Conservation (phyloP, 1,140 invertebrate species). For the Drosophila pachea region DNA sequence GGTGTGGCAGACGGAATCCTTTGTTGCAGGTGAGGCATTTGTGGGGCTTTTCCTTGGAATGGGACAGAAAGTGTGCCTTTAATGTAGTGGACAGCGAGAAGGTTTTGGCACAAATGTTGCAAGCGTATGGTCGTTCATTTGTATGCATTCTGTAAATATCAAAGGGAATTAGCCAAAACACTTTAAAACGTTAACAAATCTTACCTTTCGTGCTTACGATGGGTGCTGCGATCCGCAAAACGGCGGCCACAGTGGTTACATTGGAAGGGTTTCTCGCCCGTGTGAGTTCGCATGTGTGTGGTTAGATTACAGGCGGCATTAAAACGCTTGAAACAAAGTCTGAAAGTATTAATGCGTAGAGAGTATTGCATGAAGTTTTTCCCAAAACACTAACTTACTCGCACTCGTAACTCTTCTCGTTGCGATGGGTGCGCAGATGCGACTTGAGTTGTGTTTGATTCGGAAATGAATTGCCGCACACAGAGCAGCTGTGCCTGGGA, state of each 20-base stretch:
- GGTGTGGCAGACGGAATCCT: slow-evolving; percentile 66
- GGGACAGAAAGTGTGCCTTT: slow-evolving; percentile 54
- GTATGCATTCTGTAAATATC: slow-evolving; percentile 80
- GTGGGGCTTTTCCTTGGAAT: slow-evolving; percentile 60
- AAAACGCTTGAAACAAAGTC: slow-evolving; percentile 62
- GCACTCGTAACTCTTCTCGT: slow-evolving; percentile 58
- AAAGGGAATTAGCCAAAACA: background rate
- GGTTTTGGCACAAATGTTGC: slow-evolving; percentile 80
- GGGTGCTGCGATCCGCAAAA: slow-evolving; percentile 67
- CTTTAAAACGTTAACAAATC: background rate
- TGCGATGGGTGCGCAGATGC: slow-evolving; percentile 47
- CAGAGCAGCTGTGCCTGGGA: slow-evolving; percentile 33
- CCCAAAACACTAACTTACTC: slow-evolving; percentile 45
- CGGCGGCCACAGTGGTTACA: slow-evolving; percentile 60
- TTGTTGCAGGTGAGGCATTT: slow-evolving; percentile 64
- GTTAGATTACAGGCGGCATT: slow-evolving; percentile 62
- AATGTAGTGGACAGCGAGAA: slow-evolving; percentile 80
- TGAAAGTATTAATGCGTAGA: slow-evolving; percentile 16
- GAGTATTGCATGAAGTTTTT: background rate
- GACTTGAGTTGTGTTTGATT: slow-evolving; percentile 35
- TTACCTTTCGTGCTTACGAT: slow-evolving; percentile 75
- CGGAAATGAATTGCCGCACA: slow-evolving; percentile 52
- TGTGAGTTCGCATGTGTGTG: slow-evolving; percentile 71
- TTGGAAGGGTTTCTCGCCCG: slow-evolving; percentile 68
- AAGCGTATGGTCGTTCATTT: slow-evolving; percentile 81